These are phyloP conservation scores for Tachina lurida DNA, from an alignment of 2,888 invertebrate genomes.

Conservation along the genomic window DNA sequence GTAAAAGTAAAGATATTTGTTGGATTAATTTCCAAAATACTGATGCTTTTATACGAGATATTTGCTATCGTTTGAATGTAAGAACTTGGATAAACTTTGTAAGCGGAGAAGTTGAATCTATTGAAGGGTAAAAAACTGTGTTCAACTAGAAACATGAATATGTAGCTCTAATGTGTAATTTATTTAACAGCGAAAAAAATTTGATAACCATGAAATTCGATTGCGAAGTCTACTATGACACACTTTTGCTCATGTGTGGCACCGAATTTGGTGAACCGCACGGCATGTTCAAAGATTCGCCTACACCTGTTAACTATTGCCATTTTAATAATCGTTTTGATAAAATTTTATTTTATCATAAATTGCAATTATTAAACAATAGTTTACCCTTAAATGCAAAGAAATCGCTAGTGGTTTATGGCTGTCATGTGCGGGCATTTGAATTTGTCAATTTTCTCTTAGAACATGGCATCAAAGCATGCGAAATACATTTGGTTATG, in stretches of 20 bases:
- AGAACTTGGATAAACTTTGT: conserved; percentile 76
- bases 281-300: background rate
- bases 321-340: conserved; percentile 78
- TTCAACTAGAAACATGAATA: background rate
- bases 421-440: conserved; percentile 73
- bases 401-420: conserved; percentile 76
- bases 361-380: conserved; percentile 71
- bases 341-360: conserved; percentile 77
- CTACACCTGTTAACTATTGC: conserved; percentile 75
- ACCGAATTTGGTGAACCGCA: conserved; percentile 71
- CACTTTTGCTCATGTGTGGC: conserved; percentile 74
- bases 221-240: conserved; percentile 76
- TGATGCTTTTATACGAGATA: conserved; percentile 75
- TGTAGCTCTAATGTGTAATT: background rate
- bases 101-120: conserved; percentile 71
- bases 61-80: conserved; percentile 76
- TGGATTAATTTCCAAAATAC: conserved; percentile 73
- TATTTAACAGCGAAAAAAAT: conserved; percentile 70
- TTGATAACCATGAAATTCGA: conserved; percentile 72
- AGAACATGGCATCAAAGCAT: conserved; percentile 72
- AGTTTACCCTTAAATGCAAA: background rate
- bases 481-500: conserved; percentile 74
- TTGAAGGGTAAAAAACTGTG: conserved; percentile 73
- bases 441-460: conserved; percentile 78
- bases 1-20: conserved; percentile 60